Base-by-base conservation (phyloP, 2,113 vertebrate genomes). In the Pao palembangensis region DNA sequence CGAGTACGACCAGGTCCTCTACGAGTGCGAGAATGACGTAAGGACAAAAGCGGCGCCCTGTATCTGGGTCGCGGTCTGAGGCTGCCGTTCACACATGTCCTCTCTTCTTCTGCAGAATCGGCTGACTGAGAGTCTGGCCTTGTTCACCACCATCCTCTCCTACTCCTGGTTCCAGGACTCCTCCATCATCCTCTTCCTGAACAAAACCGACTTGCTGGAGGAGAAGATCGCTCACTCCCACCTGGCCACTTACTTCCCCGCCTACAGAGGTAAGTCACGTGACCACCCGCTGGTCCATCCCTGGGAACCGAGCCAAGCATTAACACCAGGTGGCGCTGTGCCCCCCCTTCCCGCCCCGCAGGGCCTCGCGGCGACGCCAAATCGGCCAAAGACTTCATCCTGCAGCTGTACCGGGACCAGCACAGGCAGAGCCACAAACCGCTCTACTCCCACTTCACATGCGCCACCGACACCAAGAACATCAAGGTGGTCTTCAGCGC, bases 1-100 rank as follows among this genome's bases (percentile, higher is more conserved):
- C 72, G 94, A 98, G 86, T 96, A 95, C 13, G 94, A 98, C 71
- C 94, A 95, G 76, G 91, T 93, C 59, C 83, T 96, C 47, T 89
- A 78, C 17, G 94, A 96, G 79, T 91, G 58, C 72, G 67, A 88
- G 58, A 89, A 85, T 19, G 94, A 93, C 81, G 94, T 96, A 88
- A 23, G 87, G 18, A 52, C 25, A 4, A 38, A n/a, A 20, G 4
- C 8, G 19, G 4, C 3, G 17, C 21, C 6, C 23, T 10, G 20
- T 18, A 1, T 1, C 2, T 6, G 34, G 34, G 11, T 8, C 1
- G 8, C 1, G 34, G 34, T 8, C 34, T 12, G 34, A 10, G 34
- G 34, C 34, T 12, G 34, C 18, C 48, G 4, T 42, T 25, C 19
- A 60, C 1, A 15, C 11, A 17, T 0, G 34, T 28, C 2, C 8